Base-by-base conservation (phyloP, 1,140 invertebrate species). In the Drosophila kikkawai region DNA sequence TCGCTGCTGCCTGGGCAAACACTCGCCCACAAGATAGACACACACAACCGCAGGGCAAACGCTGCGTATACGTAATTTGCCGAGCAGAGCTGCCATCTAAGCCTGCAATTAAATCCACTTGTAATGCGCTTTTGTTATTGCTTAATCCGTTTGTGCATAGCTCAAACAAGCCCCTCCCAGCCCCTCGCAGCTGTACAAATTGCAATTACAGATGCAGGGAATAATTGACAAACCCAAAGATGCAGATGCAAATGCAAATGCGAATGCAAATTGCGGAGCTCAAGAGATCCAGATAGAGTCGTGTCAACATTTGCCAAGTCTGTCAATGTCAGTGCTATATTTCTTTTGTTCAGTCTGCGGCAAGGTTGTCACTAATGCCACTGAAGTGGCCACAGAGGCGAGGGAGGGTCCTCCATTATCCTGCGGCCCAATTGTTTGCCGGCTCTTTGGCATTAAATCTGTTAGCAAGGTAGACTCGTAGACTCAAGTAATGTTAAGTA, bases 41-140 rank as follows among this genome's bases (percentile, higher is more conserved):
- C 39, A 44, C 37, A 66, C 15, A 41, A 42, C 45, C 45, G 63
- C 63, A 42, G 34, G 66, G 76, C 69, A 67, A 71, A 55, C 77
- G 63, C 53, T 64, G 79, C 75, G 79, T 79, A 82, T 82, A 75
- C 64, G 70, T 81, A 81, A 85, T 68, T 69, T 75, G 45, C 42
- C 36, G 26, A 42, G 55, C 37, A 47, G 58, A 32, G 47, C 34
- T 15, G 19, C 45, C 29, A 63, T 32, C 48, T 78, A 67, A 85
- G 61, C 79, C 53, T 61, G 50, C 32, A 77, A 79, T 76, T 79
- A 76, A 82, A 61, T 68, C 79, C 55, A 48, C 55, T 66, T 65
- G 71, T 57, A 79, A 83, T 86, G 68, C 64, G 60, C 79, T 55
- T 67, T 77, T 84, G 82, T 66, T 77, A 65, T 82, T 57, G 63